Base-by-base conservation (phyloP, 2,113 vertebrate genomes). In the Zosterops borbonicus region DNA sequence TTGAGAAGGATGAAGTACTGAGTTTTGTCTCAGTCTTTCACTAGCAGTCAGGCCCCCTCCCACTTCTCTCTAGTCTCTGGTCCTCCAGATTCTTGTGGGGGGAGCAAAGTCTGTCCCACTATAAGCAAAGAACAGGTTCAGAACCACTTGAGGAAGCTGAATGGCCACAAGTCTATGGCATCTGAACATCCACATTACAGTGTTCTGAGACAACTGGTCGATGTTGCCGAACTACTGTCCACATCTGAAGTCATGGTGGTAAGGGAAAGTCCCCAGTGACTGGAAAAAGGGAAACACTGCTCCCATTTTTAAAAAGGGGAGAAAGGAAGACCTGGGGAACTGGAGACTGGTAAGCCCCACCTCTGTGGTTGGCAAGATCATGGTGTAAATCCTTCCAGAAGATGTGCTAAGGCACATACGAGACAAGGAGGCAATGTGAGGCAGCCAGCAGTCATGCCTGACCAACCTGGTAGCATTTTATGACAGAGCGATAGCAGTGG, bases 61-160 rank as follows among this genome's bases (percentile, higher is more conserved):
- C 11, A 76, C 7, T 25, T 35, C 44, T 25, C 52, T 50, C 25
- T 31, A 35, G 16, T 21, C 13, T 25, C 31, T 11, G 16, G 50
- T 50, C 44, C 9, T 25, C 31, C 9, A 29, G 44, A 59, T 49
- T 49, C 2, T 1, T 58, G 42, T 4, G 1, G 3, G 7, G 12
- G 20, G 14, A 59, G 9, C 9, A 4, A 58, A 58, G 13, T 50
- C 35, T 25, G 20, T 42, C 35, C 35, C 16, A 85, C 42, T 29
- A 25, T 23, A 75, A 75, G 20, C 29, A 75, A 58, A 67, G 9
- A 76, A 16, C 31, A 67, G 16, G 17, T 35, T 58, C 31, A 50
- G 44, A 67, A 35, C 15, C 31, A 49, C 10, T 5, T 31, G 52
- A 49, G 35, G 13, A 58, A 85, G 62, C 12, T 25, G 29, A 67